Evolutionary conservation across 1,140 invertebrate genomes (phyloP), one percentile per base, ranked within the genome.

Genomic region (Galendromus occidentalis): DNA sequence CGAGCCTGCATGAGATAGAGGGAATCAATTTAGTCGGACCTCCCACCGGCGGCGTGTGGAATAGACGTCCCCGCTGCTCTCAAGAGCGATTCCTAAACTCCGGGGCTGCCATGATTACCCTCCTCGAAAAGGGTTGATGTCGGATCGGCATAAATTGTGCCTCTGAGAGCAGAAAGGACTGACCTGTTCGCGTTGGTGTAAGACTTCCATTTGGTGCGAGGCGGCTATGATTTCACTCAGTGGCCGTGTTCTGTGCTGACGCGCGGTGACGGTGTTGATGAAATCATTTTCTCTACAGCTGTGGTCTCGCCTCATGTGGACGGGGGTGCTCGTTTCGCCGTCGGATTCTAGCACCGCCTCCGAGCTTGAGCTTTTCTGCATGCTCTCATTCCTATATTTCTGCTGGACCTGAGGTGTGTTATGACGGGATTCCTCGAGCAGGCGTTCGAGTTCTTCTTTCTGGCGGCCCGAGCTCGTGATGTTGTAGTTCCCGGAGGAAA

Each of bases 301-400:
- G 28, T 39, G 33, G 9, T 39, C 33, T 6, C 33, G 33, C 33
- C 33, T 18, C 18, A 45, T 45, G 44, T 69, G 68, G 42, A 68
- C 65, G 18, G 69, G 67, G 1, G 69, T 70, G 28, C 44, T 42
- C 1, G 51, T 44, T 44, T 70, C 70, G 28, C 67, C 59, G 25
- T 71, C 71, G 7, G 70, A 68, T 55, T 71, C 70, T 18, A 71
- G 65, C 2, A 71, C 71, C 18, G 71, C 70, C n/a, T 71, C 70
- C 5, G 70, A 71, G 42, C 71, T 71, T 22, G 69, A 67, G 22
- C 69, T 70, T 64, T 71, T 71, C 18, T 66, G 67, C 17, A 71
- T 69, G 44, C 67, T 66, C 6, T 47, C 22, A 33, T 55, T 29
- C 51, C 45, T 1, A 1, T 29, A n/a, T 14, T 30, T 25, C 12